Evolutionary conservation across 1,140 invertebrate species (phyloP).

Genomic region (Aphidius ervi): DNA sequence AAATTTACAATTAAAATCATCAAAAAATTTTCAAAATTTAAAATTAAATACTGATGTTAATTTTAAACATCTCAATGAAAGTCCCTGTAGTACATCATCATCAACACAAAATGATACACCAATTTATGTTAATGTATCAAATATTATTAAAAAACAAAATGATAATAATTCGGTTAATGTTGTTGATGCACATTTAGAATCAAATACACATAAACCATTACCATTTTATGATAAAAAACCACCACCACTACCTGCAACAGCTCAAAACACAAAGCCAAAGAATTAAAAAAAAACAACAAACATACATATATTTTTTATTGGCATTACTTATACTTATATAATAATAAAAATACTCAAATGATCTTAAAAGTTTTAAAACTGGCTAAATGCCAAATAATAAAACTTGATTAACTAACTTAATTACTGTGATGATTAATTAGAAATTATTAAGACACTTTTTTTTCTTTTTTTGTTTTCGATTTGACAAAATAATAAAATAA

Average conservation of each 20-base stretch:
- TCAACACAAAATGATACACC: background rate
- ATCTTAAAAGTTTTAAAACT: background rate
- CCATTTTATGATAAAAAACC: slow-evolving; percentile 50
- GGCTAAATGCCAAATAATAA: background rate
- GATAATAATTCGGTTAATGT: background rate
- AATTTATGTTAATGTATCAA: background rate
- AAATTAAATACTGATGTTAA: slow-evolving; percentile 43
- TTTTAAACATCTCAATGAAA: slow-evolving; percentile 37
- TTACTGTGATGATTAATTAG: no score
- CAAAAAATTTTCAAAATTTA: slow-evolving; percentile 50
- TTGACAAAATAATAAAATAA: no score
- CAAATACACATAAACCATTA: slow-evolving; percentile 20
- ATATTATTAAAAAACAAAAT: slow-evolving; percentile 3
- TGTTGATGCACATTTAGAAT: background rate
- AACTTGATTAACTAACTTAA: no score
- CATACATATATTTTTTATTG: background rate
- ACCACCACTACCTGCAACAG: slow-evolving; percentile 43
- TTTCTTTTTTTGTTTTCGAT: no score
- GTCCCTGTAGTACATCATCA: slow-evolving; percentile 26
- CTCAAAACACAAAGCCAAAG: slow-evolving; percentile 43
- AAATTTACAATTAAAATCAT: slow-evolving; percentile 31
- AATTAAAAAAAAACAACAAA: slow-evolving; percentile 7
- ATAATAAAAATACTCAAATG: no score
- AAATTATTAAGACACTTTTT: no score
- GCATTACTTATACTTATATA: no score